Base-by-base conservation (phyloP, 2,888 invertebrate species). In the Campoplex nolae region DNA sequence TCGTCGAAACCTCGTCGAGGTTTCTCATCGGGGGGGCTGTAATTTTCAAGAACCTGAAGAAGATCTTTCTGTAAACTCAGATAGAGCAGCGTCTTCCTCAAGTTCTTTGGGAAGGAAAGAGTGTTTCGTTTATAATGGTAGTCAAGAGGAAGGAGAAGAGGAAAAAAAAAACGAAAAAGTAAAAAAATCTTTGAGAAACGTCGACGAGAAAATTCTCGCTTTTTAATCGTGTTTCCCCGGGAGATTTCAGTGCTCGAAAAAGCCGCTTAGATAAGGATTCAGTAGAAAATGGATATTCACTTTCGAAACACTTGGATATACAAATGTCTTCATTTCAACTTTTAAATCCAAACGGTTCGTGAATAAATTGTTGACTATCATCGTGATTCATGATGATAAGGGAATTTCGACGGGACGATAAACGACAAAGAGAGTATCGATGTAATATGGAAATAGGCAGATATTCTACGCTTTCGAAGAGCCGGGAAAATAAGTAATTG, bases 251-350 rank as follows among this genome's bases (percentile, higher is more conserved):
- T 74, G 78, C 79, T 70, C 13, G 75, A 71, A 70, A 58, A 71
- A 79, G 83, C 85, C 78, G 62, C 71, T 62, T 45, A 16, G 83
- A 86, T 74, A 85, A 85, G 58, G 3, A 73, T 45, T 38, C 70
- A 54, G 67, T 32, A 74, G 51, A 73, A 51, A 51, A 28, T 62
- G 42, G 38, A 35, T 71, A 65, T 73, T 62, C 51, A 68, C 13
- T 58, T 76, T 75, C 6, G 51, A n/a, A 71, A 84, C 79, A 67
- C 56, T 83, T 83, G 68, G 84, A 87, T 85, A 84, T 74, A 68
- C 58, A 74, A 88, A 89, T 86, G 88, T 86, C 88, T 90, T 88
- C 78, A 87, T 90, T 88, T 51, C 51, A 42, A 77, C 23, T 38
- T 58, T 35, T 23, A 23, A 76, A 71, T 51, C 35, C 48, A 51